These are phyloP conservation scores for Acronicta alni DNA, from an alignment of 2,888 invertebrate genomes.

Conservation along the genomic window DNA sequence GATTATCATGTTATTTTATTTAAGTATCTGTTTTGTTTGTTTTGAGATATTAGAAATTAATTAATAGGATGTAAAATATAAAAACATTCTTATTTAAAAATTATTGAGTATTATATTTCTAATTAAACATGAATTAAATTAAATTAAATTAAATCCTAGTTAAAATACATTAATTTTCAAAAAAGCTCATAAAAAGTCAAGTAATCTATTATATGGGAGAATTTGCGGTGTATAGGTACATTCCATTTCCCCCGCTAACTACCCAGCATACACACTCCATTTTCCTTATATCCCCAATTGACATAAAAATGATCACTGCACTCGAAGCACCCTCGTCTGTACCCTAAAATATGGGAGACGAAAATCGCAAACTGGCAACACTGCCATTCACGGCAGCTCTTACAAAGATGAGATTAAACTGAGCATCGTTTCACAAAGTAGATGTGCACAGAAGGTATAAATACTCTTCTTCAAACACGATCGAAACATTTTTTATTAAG, in stretches of 20 bases:
- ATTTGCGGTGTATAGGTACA: constrained; percentile 11
- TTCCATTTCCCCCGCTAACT: constrained; percentile 14
- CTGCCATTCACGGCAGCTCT: constrained; percentile 9
- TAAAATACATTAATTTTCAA: too few species aligned
- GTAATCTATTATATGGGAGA: background rate
- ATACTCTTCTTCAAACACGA: background rate
- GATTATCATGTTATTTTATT: background rate
- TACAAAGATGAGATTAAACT: constrained; percentile 35
- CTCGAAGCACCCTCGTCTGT: constrained; percentile 11
- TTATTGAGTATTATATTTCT: too few species aligned
- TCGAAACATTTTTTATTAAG: too few species aligned
- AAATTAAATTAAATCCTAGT: too few species aligned
- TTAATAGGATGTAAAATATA: too few species aligned
- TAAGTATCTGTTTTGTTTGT: too few species aligned
- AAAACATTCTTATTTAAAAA: too few species aligned
- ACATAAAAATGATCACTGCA: constrained; percentile 29
- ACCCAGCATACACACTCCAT: constrained; percentile 13
- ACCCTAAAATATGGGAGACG: constrained; percentile 25
- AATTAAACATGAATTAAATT: too few species aligned
- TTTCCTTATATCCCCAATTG: constrained; percentile 32
- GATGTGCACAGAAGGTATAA: constrained; percentile 16
- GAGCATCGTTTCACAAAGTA: constrained; percentile 3
- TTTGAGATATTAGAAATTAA: too few species aligned
- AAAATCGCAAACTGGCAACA: constrained; percentile 35
- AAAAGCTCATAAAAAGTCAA: background rate